A percentile compares a stretch with the other conserved stretches of the same genome.
Evolutionary conservation across 2,888 invertebrate genomes (phyloP).

Genomic region (Acleris cristana): DNA sequence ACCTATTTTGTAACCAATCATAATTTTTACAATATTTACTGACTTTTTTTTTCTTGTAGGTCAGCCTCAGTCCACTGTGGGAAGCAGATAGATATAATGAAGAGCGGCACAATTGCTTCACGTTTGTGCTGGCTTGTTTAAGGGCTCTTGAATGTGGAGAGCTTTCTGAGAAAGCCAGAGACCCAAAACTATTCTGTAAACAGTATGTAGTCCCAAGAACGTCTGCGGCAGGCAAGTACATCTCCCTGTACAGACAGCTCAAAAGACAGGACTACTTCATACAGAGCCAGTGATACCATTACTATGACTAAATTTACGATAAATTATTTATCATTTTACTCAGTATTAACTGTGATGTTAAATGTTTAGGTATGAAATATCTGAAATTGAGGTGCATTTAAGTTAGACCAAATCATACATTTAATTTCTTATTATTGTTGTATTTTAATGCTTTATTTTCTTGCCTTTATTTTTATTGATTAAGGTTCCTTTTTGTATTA

Average conservation of each 20-base stretch:
- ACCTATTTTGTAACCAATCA: not conserved
- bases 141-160: slow-evolving; percentile 88
- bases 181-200: slow-evolving; percentile 89
- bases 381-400: slow-evolving; percentile 77
- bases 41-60: slow-evolving; percentile 50
- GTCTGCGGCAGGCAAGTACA: slow-evolving; percentile 92
- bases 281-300: slow-evolving; percentile 73
- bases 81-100: slow-evolving; percentile 88
- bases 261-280: slow-evolving; percentile 77
- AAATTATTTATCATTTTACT: slow-evolving; percentile 51
- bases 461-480: slow-evolving; percentile 38
- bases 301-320: slow-evolving; percentile 65
- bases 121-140: slow-evolving; percentile 92
- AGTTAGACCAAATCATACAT: slow-evolving; percentile 71
- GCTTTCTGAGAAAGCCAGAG: slow-evolving; percentile 87
- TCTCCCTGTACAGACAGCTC: slow-evolving; percentile 90
- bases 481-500: slow-evolving; percentile 39
- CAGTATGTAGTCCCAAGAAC: slow-evolving; percentile 92
- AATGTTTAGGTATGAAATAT: slow-evolving; percentile 68
- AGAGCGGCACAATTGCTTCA: slow-evolving; percentile 92
- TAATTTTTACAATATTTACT: slow-evolving; percentile 10
- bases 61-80: slow-evolving; percentile 86
- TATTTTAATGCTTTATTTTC: slow-evolving; percentile 39
- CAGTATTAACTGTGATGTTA: slow-evolving; percentile 82
- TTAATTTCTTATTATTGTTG: slow-evolving; percentile 49